Evolutionary conservation across 2,113 vertebrate species (phyloP).

Genomic region (Rhipidura dahli): DNA sequence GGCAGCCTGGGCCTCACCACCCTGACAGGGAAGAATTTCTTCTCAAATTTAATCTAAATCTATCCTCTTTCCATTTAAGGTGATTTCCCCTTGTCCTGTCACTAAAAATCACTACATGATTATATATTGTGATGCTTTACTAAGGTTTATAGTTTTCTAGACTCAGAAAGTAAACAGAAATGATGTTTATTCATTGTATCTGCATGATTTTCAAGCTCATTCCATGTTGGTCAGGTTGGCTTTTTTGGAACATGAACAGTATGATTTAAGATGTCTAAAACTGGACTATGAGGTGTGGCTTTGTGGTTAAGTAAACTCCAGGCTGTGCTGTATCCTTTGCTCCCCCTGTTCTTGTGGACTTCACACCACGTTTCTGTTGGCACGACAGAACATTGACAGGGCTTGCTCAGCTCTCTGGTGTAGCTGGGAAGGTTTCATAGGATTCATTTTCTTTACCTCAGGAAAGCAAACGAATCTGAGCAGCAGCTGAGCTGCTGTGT

Average conservation of each 20-base stretch:
- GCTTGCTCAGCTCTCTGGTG: neutral
- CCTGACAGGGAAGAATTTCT: neutral
- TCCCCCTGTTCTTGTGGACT: neutral
- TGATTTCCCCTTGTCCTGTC: neutral
- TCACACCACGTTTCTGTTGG: neutral
- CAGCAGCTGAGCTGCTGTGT: neutral
- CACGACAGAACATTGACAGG: neutral
- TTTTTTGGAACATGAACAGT: too few species aligned
- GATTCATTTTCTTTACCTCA: neutral
- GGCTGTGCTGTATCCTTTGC: neutral
- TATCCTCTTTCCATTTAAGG: neutral
- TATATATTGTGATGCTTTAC: neutral
- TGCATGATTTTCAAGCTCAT: neutral
- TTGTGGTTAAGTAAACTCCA: neutral
- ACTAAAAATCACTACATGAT: neutral
- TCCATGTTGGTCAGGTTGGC: neutral
- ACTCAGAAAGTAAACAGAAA: neutral
- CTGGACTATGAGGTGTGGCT: accelerated
- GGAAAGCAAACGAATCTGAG: neutral
- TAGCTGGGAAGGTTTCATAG: neutral
- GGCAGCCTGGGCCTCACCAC: accelerated
- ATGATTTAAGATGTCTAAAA: neutral
- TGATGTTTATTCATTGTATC: accelerated
- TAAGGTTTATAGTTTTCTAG: neutral
- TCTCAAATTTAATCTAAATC: neutral